Base-by-base conservation (phyloP, 1,140 invertebrate genomes). In the Zeugodacus cucurbitae region DNA sequence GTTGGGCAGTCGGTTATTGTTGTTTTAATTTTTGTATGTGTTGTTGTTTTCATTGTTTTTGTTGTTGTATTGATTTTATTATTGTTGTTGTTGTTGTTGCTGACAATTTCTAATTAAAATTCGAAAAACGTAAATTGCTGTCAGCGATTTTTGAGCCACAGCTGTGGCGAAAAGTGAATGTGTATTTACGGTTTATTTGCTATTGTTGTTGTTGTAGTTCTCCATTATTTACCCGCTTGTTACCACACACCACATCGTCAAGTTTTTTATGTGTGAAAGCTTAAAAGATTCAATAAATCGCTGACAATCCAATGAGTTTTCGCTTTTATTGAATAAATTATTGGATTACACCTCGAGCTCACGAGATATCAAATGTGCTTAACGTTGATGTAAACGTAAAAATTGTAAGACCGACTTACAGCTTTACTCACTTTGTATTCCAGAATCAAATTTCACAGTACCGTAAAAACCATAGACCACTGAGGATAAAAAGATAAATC, bases 61-160 rank as follows among this genome's bases (percentile, higher is more conserved):
- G 6, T 67, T n/a, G 62, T 29, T 1, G 62, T 11, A n/a, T n/a
- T n/a, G n/a, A n/a, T 32, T 7, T 64, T 3, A n/a, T 58, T 1
- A 3, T 22, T 58, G 8, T n/a, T 32, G 8, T 34, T 70, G 64
- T 17, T 32, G 34, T 37, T 29, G 44, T 54, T 44, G 74, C n/a
- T 14, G 26, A 48, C 41, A 54, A 48, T 82, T 82, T 82, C 41
- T 82, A 82, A 82, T 82, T 82, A 82, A 82, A 82, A 82, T 82
- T 82, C 74, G 3, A 48, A 82, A 82, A 82, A 82, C 74, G 74
- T 82, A 54, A 82, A 82, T 48, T 82, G n/a, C 74, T 82, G 74
- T 82, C 74, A 48, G 74, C 41, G 74, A 82, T 29, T 54, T 54
- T 29, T 48, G 74, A 82, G 74, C 41, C 74, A 14, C 44, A 82